Conservation (phyloP, 2,888 invertebrate genomes). For the Drosophila niveifrons region DNA sequence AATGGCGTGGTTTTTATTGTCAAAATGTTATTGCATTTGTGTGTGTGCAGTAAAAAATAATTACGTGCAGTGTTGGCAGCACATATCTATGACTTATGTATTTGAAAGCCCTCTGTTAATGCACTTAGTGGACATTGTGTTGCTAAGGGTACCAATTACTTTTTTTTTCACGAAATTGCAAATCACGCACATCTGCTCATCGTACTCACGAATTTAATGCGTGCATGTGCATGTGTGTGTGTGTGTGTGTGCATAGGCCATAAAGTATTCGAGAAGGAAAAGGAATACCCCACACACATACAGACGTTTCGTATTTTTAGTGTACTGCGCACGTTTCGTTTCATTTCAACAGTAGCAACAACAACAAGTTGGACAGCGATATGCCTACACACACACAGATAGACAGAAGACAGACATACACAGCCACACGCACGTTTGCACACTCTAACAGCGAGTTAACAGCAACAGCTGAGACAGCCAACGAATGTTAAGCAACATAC, state of each 20-base stretch:
- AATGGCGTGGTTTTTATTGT: conserved; percentile 67
- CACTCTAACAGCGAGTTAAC: conserved; percentile 49
- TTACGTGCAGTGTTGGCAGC: conserved; percentile 62
- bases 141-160: conserved; percentile 27
- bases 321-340: conserved; percentile 61
- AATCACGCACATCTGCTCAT: conserved; percentile 8
- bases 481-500: conserved; percentile 32
- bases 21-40: conserved; percentile 5
- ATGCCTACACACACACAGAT: conserved; percentile 9
- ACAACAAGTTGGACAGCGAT: conserved; percentile 26
- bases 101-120: background rate
- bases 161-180: conserved; percentile 27
- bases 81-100: conserved; percentile 17
- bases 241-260: conserved; percentile 20
- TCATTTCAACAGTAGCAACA: conserved; percentile 34
- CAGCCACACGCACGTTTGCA: conserved; percentile 6
- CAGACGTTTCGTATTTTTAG: conserved; percentile 39
- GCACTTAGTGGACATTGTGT: conserved; percentile 2
- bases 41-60: conserved; percentile 53
- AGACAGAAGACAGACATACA: too few relatives aligned
- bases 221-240: conserved; percentile 1
- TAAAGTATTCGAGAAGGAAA: conserved; percentile 30
- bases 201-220: background rate
- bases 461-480: conserved; percentile 37
- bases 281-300: conserved; percentile 27